Percentiles rank a stretch among this genome's conserved stretches.
Conservation (phyloP, 2,113 vertebrate species). For the Paracanthobrama guichenoti region DNA sequence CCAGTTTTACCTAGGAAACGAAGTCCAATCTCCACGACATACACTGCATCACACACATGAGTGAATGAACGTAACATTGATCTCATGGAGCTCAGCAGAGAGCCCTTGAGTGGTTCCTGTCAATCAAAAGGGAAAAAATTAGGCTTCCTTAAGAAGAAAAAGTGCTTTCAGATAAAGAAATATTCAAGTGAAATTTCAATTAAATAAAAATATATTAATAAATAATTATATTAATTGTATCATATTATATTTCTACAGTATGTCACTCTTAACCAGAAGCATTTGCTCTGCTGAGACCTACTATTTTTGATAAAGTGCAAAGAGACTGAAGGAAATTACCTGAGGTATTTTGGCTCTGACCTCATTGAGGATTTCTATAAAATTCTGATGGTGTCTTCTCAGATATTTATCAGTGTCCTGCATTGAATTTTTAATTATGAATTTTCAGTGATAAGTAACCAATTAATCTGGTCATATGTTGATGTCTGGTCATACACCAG, state of each 20-base stretch:
- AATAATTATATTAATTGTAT: background rate
- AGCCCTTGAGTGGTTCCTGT: slow-evolving; percentile 69
- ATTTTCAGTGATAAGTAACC: background rate
- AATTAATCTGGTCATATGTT: background rate
- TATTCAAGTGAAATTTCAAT: background rate
- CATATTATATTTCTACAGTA: background rate
- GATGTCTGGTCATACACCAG: background rate
- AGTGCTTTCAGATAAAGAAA: too few relatives aligned
- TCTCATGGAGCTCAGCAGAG: slow-evolving; percentile 59
- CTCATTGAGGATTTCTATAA: slow-evolving; percentile 68
- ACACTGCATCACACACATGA: slow-evolving; percentile 70
- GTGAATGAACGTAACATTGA: slow-evolving; percentile 69
- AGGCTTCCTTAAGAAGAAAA: background rate
- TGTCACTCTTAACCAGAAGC: background rate
- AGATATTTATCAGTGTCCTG: slow-evolving; percentile 71
- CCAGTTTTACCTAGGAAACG: slow-evolving; percentile 73
- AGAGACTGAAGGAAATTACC: slow-evolving; percentile 57
- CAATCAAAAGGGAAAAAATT: background rate
- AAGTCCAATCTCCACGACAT: slow-evolving; percentile 68
- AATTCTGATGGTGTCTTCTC: slow-evolving; percentile 71
- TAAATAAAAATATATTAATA: background rate
- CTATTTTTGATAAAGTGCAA: background rate
- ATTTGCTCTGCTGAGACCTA: background rate
- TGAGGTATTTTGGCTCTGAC: slow-evolving; percentile 71
- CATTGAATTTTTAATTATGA: background rate